Percentiles rank a stretch among this genome's conserved stretches.
These are phyloP conservation scores for Drosophila kurseongensis DNA, from an alignment of 1,140 invertebrate species.

Conservation along the genomic window DNA sequence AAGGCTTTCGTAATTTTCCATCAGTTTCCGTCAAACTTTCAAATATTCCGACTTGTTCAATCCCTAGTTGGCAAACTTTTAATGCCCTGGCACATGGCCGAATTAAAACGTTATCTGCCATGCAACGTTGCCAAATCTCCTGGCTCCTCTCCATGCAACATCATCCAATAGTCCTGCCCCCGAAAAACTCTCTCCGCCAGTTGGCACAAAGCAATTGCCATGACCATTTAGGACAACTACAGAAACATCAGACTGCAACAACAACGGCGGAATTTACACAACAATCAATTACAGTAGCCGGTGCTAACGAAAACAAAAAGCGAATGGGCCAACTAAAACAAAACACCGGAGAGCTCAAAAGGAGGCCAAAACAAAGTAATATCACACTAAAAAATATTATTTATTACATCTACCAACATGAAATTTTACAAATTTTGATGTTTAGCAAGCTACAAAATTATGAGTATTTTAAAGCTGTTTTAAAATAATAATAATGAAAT, in stretches of 20 bases:
- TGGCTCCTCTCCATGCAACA: constrained; percentile 21
- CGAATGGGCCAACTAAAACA: constrained; percentile 45
- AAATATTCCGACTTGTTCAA: constrained; percentile 25
- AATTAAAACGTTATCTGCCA: constrained; percentile 62
- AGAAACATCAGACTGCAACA: constrained; percentile 11
- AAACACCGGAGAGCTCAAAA: constrained; percentile 43
- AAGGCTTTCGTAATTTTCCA: constrained; percentile 20
- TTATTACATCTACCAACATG: too few species aligned
- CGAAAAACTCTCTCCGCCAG: constrained; percentile 52
- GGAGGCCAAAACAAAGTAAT: constrained; percentile 45
- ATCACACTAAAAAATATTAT: constrained; percentile 25
- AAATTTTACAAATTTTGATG: too few species aligned
- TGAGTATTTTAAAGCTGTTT: too few species aligned
- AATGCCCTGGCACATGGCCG: constrained; percentile 70
- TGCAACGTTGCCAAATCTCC: constrained; percentile 49
- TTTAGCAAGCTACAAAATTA: too few species aligned
- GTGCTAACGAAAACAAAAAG: constrained; percentile 48
- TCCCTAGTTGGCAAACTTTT: constrained; percentile 55
- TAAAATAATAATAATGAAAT: too few species aligned
- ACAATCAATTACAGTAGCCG: constrained; percentile 70
- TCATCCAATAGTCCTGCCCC: constrained; percentile 32
- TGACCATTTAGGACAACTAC: constrained; percentile 62
- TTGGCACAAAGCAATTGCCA: constrained; percentile 61
- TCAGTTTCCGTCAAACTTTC: constrained; percentile 22
- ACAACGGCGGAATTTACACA: constrained; percentile 43